Base-by-base conservation (phyloP, 1,140 invertebrate species). In the Lepidurus apus region DNA sequence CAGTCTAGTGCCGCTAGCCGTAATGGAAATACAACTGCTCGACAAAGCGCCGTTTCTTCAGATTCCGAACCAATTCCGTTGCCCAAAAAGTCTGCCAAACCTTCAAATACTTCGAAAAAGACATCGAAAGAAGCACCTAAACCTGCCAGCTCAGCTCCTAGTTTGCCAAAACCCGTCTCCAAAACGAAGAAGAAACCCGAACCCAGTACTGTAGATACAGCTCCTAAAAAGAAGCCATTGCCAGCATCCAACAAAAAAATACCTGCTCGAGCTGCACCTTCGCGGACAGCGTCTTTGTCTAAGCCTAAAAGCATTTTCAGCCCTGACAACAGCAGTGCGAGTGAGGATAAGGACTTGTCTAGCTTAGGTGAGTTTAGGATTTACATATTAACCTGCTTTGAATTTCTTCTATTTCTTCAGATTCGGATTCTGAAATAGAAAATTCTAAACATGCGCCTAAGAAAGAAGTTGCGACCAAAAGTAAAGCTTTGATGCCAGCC, bases 251-350 rank as follows among this genome's bases (percentile, higher is more conserved):
- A 45, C 10, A 73, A 53, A n/a, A 86, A 85, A 80, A 84, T 82
- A 83, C 53, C 80, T 74, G 79, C 81, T 4, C 81, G 79, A 74
- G 78, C 80, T 6, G 85, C 86, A 88, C 87, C 82, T 80, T 83
- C 42, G 77, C 77, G 83, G 84, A 0, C 86, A 88, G 81, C 87
- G 88, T 47, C 90, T 90, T 65, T 65, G 77, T 82, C 87, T 17
- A 93, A 93, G 81, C 92, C 91, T 80, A 93, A 93, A 83, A 93
- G 92, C 84, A 93, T 93, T 82, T 93, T 93, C 81, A 93, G 91
- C 80, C 92, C 92, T 1, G 92, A 93, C 81, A 93, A 93, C 81
- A 92, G 91, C 84, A 92, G 91, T 43, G 91, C 92, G 84, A 92
- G 91, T 79, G 91, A 92, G 80, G 85, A 83, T 79, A 79, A 44